Conservation (phyloP, 2,113 vertebrate genomes). For the Xenus cinereus region DNA sequence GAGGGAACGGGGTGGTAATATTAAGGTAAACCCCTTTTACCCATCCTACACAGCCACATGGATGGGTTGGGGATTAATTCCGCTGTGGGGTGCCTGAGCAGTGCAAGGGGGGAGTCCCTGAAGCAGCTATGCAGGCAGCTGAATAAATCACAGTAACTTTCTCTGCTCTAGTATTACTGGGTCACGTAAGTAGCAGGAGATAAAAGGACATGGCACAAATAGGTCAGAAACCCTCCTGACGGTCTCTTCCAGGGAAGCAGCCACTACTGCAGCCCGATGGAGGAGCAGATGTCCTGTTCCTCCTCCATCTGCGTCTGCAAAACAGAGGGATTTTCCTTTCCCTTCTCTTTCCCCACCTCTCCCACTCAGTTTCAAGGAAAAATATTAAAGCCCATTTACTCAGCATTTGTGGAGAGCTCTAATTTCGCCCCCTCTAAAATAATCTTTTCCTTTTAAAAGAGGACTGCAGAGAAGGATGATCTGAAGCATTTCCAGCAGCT, state of each 20-base stretch:
- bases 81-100: not conserved
- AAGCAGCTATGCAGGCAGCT: not conserved
- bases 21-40: not conserved
- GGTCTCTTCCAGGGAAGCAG: not conserved
- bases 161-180: not conserved
- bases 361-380: constrained; percentile 1
- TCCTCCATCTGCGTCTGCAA: not conserved
- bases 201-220: constrained; percentile 40
- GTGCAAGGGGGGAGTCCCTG: not conserved
- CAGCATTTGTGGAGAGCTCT: not conserved
- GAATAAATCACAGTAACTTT: not conserved
- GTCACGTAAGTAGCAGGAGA: not conserved
- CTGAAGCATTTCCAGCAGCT: not conserved
- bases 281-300: constrained; percentile 40
- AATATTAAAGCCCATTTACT: not conserved
- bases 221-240: constrained; percentile 16
- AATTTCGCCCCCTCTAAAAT: not conserved
- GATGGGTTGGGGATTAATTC: not conserved
- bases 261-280: not conserved
- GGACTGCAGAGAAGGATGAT: not conserved
- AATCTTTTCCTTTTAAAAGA: not conserved
- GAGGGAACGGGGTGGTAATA: not conserved
- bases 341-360: not conserved
- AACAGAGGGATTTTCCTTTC: constrained; percentile 21
- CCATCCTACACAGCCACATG: not conserved